A percentile compares a stretch with the other conserved stretches of the same genome.
Evolutionary conservation across 2,797 vertebrate species (phyloP).

Genomic region (Erethizon dorsatum): DNA sequence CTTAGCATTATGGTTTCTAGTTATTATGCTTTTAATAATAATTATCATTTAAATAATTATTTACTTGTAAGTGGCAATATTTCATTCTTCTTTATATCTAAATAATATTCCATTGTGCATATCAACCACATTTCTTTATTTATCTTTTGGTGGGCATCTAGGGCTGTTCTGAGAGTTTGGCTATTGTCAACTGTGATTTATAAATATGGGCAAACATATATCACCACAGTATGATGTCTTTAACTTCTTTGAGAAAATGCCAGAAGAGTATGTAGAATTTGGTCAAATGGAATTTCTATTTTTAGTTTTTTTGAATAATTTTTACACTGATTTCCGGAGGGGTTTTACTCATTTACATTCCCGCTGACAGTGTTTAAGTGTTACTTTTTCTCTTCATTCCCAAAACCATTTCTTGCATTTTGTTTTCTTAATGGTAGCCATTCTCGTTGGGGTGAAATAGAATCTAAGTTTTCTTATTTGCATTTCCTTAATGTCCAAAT

Average conservation of each 20-base stretch:
- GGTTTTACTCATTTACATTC: neutral
- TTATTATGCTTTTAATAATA: neutral
- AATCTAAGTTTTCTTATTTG: neutral
- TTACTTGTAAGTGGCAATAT: neutral
- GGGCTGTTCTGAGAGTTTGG: neutral
- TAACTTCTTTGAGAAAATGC: neutral
- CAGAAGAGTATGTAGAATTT: neutral
- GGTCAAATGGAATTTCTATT: neutral
- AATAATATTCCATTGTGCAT: neutral
- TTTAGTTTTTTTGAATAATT: neutral
- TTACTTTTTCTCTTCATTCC: neutral
- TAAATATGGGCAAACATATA: neutral
- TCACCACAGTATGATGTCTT: neutral
- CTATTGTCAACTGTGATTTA: neutral
- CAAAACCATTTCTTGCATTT: neutral
- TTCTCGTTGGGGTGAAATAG: neutral
- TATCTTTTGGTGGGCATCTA: neutral
- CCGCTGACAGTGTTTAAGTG: neutral
- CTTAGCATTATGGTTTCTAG: neutral
- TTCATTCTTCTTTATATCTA: neutral
- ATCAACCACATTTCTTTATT: neutral
- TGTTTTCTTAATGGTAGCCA: neutral
- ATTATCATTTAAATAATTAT: neutral
- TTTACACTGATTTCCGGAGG: neutral
- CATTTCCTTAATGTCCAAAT: neutral